Percentiles rank a stretch among this genome's conserved stretches.
These are phyloP conservation scores for Dryocosmus kuriphilus DNA, from an alignment of 2,888 invertebrate species.

Conservation along the genomic window DNA sequence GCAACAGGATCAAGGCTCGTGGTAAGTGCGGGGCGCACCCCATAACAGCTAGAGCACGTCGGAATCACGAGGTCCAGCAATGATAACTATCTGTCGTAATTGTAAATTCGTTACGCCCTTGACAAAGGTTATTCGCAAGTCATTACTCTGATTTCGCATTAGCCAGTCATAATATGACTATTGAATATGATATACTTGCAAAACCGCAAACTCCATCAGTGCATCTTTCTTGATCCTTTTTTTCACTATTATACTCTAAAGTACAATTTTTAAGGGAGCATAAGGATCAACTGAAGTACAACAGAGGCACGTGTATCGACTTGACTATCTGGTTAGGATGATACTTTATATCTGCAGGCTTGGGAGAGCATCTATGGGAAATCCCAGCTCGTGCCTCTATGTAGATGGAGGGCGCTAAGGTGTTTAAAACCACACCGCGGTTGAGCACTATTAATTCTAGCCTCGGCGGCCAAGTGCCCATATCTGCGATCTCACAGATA, in stretches of 20 bases:
- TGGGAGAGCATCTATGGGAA: constrained; percentile 65
- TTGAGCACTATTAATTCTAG: constrained; percentile 74
- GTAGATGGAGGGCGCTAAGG: constrained; percentile 72
- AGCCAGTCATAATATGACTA: constrained; percentile 43
- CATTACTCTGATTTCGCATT: constrained; percentile 72
- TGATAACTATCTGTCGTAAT: constrained; percentile 74
- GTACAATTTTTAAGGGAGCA: not conserved
- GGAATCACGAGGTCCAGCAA: constrained; percentile 62
- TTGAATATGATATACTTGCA: constrained; percentile 39
- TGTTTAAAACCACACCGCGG: constrained; percentile 65
- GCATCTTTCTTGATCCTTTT: not conserved
- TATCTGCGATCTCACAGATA: constrained; percentile 74
- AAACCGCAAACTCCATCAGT: not conserved
- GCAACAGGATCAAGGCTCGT: constrained; percentile 53
- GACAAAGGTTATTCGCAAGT: constrained; percentile 73
- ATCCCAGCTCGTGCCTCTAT: constrained; percentile 69
- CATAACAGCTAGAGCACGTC: constrained; percentile 56
- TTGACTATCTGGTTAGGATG: constrained; percentile 30
- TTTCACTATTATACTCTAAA: no score
- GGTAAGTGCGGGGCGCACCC: constrained; percentile 68
- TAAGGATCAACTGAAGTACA: constrained; percentile 22
- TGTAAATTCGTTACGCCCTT: constrained; percentile 74
- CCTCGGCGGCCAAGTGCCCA: constrained; percentile 63
- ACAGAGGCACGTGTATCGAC: constrained; percentile 26
- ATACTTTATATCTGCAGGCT: constrained; percentile 19